phyloP scores from a whole-genome alignment of 2,888 invertebrate genomes.

The Tetrapedia diversipes region DNA sequence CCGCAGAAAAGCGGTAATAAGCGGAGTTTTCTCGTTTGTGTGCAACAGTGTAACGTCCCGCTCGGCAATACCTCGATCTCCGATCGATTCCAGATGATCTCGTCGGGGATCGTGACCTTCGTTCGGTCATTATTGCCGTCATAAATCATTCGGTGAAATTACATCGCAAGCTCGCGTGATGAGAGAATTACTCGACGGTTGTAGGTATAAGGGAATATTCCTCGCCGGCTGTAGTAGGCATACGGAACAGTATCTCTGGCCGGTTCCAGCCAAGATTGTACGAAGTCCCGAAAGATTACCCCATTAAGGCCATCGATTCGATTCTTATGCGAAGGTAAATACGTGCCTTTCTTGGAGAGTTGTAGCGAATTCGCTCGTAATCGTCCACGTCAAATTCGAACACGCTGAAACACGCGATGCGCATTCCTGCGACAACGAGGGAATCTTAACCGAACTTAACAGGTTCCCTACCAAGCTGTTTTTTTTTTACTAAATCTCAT shows the following conservation, averaged over 20 bases:
- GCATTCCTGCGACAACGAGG: neutral
- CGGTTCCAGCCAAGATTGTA: conserved; percentile 32
- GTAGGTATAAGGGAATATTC: conserved; percentile 66
- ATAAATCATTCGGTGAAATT: conserved; percentile 77
- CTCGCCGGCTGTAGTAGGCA: conserved; percentile 41
- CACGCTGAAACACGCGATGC: conserved; percentile 12
- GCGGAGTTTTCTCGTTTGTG: conserved; percentile 47
- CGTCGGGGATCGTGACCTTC: conserved; percentile 74
- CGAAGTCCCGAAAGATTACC: conserved; percentile 48
- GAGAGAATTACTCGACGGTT: conserved; percentile 73
- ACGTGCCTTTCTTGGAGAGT: conserved; percentile 18
- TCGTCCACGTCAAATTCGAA: conserved; percentile 17
- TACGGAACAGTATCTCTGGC: conserved; percentile 55
- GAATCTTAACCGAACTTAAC: too few relatives aligned
- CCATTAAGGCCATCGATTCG: conserved; percentile 45
- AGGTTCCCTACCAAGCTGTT: too few relatives aligned
- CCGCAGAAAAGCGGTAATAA: conserved; percentile 37
- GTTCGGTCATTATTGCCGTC: conserved; percentile 73
- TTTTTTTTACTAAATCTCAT: too few relatives aligned
- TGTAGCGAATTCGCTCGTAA: conserved; percentile 11
- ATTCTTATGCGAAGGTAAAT: conserved; percentile 16
- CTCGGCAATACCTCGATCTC: conserved; percentile 44
- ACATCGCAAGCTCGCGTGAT: conserved; percentile 75
- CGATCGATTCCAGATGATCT: conserved; percentile 71
- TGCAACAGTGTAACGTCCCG: conserved; percentile 20